A percentile compares a stretch with the other conserved stretches of the same genome.
phyloP scores from a whole-genome alignment of 2,113 vertebrate genomes.

The Cheirogaleus medius region DNA sequence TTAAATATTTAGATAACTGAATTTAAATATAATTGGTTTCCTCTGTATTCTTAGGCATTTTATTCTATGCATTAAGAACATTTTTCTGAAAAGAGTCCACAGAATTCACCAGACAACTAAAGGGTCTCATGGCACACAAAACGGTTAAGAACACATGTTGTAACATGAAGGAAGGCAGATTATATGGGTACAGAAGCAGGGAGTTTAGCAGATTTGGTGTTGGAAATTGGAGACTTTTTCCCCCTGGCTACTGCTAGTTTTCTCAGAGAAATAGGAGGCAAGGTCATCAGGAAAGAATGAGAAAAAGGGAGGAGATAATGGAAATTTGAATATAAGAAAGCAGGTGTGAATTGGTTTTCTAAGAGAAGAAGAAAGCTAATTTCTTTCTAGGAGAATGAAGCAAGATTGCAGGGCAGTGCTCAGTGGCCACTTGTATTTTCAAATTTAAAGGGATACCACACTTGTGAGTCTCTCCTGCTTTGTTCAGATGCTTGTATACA shows the following conservation, averaged over 20 bases:
- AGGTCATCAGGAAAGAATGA: not conserved
- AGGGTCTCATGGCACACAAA: not conserved
- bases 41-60: not conserved
- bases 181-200: not conserved
- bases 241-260: slow-evolving; percentile 12
- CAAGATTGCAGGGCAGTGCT: not conserved
- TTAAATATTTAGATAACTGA: not conserved
- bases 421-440: slow-evolving; percentile 12
- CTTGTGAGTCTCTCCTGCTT: not conserved
- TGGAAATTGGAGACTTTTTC: not conserved
- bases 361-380: slow-evolving; percentile 48
- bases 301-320: slow-evolving; percentile 57
- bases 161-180: not conserved
- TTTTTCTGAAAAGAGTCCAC: not conserved
- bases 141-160: not conserved
- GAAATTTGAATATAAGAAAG: slow-evolving; percentile 34
- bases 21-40: not conserved
- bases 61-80: not conserved
- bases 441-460: not conserved
- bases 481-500: not conserved
- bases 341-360: slow-evolving; percentile 72
- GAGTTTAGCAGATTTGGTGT: not conserved
- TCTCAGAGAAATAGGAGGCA: not conserved
- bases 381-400: slow-evolving; percentile 3
- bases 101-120: not conserved